These are phyloP conservation scores for Masnerella sp. DNA, from an alignment of 2,888 invertebrate species.

Conservation along the genomic window DNA sequence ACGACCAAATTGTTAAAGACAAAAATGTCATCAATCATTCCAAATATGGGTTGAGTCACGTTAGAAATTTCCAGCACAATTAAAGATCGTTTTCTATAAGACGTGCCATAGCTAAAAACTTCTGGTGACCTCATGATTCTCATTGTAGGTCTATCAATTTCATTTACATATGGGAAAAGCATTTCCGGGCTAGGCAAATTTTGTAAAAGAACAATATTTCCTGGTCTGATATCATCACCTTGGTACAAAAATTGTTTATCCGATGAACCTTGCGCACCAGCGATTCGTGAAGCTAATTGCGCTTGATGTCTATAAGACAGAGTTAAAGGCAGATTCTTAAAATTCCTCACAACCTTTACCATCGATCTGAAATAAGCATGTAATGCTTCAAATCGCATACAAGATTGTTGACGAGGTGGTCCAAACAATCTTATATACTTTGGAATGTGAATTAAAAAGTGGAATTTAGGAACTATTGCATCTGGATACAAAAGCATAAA, in stretches of 20 bases:
- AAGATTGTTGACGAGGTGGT: not conserved
- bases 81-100: not conserved
- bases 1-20: not conserved
- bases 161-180: slow-evolving; percentile 21
- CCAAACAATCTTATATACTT: slow-evolving; percentile 3
- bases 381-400: not conserved
- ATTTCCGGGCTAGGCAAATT: slow-evolving; percentile 29
- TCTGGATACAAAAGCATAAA: not conserved
- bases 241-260: slow-evolving; percentile 47
- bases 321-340: slow-evolving; percentile 1
- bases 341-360: not conserved
- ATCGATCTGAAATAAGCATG: not conserved
- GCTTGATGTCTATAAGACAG: slow-evolving; percentile 13
- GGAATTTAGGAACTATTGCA: not conserved
- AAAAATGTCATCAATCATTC: slow-evolving; percentile 6
- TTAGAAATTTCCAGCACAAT: slow-evolving; percentile 4
- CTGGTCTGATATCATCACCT: slow-evolving; percentile 38
- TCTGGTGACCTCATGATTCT: slow-evolving; percentile 17
- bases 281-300: slow-evolving; percentile 45
- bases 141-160: slow-evolving; percentile 11
- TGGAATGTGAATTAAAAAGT: slow-evolving; percentile 1
- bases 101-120: slow-evolving; percentile 1
- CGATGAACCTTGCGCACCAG: slow-evolving; percentile 17
- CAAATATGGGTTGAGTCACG: not conserved
- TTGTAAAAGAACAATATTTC: slow-evolving; percentile 28